A percentile compares a stretch with the other conserved stretches of the same genome.
phyloP scores from a whole-genome alignment of 1,140 invertebrate species.

The Heliconius eleuchia region DNA sequence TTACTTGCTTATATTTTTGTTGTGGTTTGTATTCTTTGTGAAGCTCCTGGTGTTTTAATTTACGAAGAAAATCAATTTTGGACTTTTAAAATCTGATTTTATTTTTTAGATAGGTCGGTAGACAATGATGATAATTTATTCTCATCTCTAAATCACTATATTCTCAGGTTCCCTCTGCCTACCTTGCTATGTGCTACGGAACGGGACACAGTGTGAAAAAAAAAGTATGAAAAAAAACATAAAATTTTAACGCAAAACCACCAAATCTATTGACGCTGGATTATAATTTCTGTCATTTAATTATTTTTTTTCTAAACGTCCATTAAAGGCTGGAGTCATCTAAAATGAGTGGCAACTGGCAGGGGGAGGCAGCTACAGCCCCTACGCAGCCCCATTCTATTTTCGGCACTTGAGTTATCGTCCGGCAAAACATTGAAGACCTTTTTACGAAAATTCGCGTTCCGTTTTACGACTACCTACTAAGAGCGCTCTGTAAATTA shows the following conservation, averaged over 20 bases:
- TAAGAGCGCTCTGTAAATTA: slow-evolving; percentile 73
- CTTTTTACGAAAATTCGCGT: slow-evolving; percentile 75
- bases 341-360: slow-evolving; percentile 51
- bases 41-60: neutral
- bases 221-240: neutral
- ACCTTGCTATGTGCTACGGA: too few relatives aligned
- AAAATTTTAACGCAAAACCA: neutral
- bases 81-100: neutral
- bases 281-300: slow-evolving; percentile 27
- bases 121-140: too few relatives aligned
- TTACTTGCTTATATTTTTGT: neutral
- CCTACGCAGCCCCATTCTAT: slow-evolving; percentile 52
- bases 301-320: slow-evolving; percentile 63
- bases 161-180: too few relatives aligned
- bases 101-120: too few relatives aligned
- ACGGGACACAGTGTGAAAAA: too few relatives aligned
- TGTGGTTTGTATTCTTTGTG: neutral
- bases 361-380: slow-evolving; percentile 53
- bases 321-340: slow-evolving; percentile 65
- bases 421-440: slow-evolving; percentile 74
- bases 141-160: too few relatives aligned
- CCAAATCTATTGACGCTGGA: neutral
- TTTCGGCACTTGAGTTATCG: slow-evolving; percentile 76
- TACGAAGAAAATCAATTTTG: too few relatives aligned
- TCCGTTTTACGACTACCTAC: slow-evolving; percentile 71